These are phyloP conservation scores for Cataglyphis livida DNA, from an alignment of 2,888 invertebrate genomes.

Conservation along the genomic window DNA sequence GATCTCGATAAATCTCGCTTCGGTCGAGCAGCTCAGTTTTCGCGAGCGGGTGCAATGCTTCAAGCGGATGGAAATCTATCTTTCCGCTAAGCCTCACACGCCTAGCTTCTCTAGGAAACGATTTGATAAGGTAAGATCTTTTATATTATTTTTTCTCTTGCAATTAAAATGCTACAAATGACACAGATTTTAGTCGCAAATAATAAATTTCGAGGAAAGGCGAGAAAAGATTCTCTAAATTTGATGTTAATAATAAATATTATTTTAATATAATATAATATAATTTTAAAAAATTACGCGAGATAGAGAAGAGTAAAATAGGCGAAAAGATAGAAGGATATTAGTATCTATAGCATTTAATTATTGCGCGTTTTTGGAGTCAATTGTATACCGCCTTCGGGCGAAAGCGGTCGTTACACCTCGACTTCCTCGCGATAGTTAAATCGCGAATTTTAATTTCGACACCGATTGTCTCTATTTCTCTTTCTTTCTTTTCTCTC, in stretches of 20 bases:
- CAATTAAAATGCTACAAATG: neutral
- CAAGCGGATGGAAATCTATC: constrained; percentile 92
- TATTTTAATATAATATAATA: neutral
- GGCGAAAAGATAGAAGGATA: neutral
- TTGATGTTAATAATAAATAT: neutral
- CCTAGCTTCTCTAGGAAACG: constrained; percentile 86
- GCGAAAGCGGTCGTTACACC: constrained; percentile 11
- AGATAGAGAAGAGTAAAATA: neutral
- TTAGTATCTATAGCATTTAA: neutral
- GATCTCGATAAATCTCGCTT: constrained; percentile 77
- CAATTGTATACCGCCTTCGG: neutral
- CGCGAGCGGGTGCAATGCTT: constrained; percentile 97
- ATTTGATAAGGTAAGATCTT: constrained; percentile 88
- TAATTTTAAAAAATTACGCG: neutral
- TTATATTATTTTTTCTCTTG: constrained; percentile 30
- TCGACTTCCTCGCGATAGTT: constrained; percentile 15
- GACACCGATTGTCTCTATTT: too few relatives aligned
- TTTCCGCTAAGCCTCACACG: constrained; percentile 80
- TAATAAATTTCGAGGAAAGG: neutral
- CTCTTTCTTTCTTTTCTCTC: too few relatives aligned
- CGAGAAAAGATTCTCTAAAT: neutral
- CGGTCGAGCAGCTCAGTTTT: constrained; percentile 91
- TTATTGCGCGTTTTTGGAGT: neutral
- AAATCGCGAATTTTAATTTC: too few relatives aligned
- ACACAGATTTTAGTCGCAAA: neutral